A percentile compares a stretch with the other conserved stretches of the same genome.
Evolutionary conservation across 2,797 vertebrate genomes (phyloP).

Genomic region (Alectoris magna): DNA sequence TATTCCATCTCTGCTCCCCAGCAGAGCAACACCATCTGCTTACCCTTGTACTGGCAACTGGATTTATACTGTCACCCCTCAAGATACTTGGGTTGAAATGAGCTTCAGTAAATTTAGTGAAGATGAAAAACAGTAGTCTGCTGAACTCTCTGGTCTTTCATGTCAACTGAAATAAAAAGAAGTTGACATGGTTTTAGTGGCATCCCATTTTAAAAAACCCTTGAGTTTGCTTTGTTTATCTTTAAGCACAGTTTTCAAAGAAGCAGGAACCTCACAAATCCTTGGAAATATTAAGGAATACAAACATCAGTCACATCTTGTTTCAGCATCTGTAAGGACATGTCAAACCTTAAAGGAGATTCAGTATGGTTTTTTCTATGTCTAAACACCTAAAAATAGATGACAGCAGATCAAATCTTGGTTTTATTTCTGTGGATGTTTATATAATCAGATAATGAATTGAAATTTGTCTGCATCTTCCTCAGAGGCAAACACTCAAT

Average conservation of each 20-base stretch:
- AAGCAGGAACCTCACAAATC: background rate
- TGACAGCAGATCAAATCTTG: background rate
- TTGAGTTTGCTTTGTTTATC: background rate
- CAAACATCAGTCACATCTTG: background rate
- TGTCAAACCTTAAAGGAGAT: background rate
- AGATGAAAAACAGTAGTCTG: background rate
- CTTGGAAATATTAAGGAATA: background rate
- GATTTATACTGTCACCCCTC: conserved; percentile 21
- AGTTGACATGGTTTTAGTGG: background rate
- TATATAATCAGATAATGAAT: background rate
- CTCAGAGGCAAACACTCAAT: background rate
- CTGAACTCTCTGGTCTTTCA: background rate
- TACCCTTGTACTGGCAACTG: conserved; percentile 3
- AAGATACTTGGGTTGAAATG: background rate
- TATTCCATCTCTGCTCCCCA: conserved; percentile 17
- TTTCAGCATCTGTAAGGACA: background rate
- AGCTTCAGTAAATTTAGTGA: conserved; percentile 3
- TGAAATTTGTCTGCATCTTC: background rate
- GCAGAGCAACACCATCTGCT: conserved; percentile 46
- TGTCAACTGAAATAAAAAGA: background rate
- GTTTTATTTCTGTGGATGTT: background rate
- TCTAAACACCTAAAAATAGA: background rate
- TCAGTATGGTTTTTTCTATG: background rate
- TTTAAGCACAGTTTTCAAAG: background rate
- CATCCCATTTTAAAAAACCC: background rate